phyloP scores from a whole-genome alignment of 2,888 invertebrate genomes.

The Lagria hirta region DNA sequence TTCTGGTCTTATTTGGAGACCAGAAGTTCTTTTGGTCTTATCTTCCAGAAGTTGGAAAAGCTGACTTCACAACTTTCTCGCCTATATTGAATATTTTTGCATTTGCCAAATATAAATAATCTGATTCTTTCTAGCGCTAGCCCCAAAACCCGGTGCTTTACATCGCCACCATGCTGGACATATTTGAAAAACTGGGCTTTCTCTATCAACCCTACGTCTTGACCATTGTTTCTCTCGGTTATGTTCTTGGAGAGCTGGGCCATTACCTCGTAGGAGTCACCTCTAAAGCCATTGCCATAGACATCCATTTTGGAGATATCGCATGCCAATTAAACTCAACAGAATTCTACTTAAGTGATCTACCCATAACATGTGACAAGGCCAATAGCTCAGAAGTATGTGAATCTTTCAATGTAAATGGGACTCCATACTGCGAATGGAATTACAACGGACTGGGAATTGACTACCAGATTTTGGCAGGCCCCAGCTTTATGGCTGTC shows the following conservation, averaged over 20 bases:
- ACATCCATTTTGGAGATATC: slow-evolving; percentile 84
- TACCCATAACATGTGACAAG: slow-evolving; percentile 60
- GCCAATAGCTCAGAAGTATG: slow-evolving; percentile 60
- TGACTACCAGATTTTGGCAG: slow-evolving; percentile 90
- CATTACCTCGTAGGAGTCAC: slow-evolving; percentile 89
- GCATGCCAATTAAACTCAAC: slow-evolving; percentile 77
- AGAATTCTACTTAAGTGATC: slow-evolving; percentile 56
- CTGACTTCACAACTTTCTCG: no score
- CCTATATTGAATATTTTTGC: no score
- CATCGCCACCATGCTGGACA: slow-evolving; percentile 32
- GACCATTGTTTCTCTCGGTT: slow-evolving; percentile 77
- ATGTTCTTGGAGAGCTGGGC: slow-evolving; percentile 83
- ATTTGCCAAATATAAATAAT: not conserved
- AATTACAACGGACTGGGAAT: slow-evolving; percentile 89
- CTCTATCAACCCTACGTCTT: slow-evolving; percentile 80
- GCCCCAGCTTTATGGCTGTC: slow-evolving; percentile 89
- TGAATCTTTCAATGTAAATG: slow-evolving; percentile 65
- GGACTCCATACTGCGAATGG: slow-evolving; percentile 83
- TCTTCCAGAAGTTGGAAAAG: no score
- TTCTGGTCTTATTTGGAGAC: no score
- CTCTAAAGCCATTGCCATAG: slow-evolving; percentile 81
- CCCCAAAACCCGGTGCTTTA: no score
- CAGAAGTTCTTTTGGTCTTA: no score
- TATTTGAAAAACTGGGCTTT: slow-evolving; percentile 63
- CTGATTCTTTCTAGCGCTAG: slow-evolving; percentile 9